Percentiles rank a stretch among this genome's conserved stretches.
Evolutionary conservation across 2,888 invertebrate species (phyloP).

Genomic region (Barypeithes pellucidus): DNA sequence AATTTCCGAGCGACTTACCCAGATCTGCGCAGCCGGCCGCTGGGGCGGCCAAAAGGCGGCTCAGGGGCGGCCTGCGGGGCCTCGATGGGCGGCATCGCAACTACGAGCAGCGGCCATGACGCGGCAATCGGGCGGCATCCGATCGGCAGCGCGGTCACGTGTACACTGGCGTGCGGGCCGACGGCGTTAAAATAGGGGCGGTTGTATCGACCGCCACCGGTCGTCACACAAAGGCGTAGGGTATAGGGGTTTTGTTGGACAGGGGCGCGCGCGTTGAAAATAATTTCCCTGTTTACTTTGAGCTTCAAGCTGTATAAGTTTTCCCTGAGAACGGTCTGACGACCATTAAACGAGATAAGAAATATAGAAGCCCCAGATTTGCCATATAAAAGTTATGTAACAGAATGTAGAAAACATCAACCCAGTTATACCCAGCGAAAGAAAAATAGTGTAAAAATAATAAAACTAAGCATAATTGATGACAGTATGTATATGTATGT

Average conservation of each 20-base stretch:
- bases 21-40: constrained; percentile 73
- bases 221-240: constrained; percentile 54
- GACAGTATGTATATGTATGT: too few species aligned
- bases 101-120: constrained; percentile 56
- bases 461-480: too few species aligned
- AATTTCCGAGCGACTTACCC: constrained; percentile 40
- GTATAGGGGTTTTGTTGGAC: constrained; percentile 1
- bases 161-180: constrained; percentile 58
- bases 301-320: too few species aligned
- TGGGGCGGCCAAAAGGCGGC: constrained; percentile 58
- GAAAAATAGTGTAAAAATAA: too few species aligned
- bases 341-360: too few species aligned
- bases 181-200: constrained; percentile 50
- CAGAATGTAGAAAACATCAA: too few species aligned
- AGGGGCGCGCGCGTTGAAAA: background rate
- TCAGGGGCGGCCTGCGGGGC: constrained; percentile 54
- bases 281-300: background rate
- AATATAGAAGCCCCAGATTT: too few species aligned
- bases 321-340: too few species aligned
- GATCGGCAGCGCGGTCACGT: constrained; percentile 60
- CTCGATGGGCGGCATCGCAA: constrained; percentile 58
- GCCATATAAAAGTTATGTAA: too few species aligned
- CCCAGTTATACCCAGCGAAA: too few species aligned
- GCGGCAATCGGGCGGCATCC: constrained; percentile 51
- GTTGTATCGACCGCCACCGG: constrained; percentile 47